Conservation (phyloP, 2,888 invertebrate genomes). For the Heliconius aoede region DNA sequence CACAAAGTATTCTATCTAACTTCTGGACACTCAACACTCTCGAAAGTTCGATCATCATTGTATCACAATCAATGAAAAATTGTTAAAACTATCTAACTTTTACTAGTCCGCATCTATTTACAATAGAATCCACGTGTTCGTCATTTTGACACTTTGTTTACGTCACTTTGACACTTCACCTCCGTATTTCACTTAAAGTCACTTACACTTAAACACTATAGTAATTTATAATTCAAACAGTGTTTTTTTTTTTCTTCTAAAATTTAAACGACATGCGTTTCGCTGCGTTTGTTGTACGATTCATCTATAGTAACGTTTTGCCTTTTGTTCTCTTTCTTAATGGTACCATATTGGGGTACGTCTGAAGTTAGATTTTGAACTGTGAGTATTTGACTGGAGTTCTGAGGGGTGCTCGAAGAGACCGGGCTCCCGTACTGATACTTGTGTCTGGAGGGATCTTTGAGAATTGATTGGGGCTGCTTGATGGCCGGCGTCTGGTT, state of each 20-base stretch:
- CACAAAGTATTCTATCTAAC: slow-evolving; percentile 56
- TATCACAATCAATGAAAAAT: slow-evolving; percentile 77
- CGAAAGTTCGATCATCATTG: slow-evolving; percentile 59
- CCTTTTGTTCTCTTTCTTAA: slow-evolving; percentile 79
- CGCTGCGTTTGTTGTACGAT: slow-evolving; percentile 74
- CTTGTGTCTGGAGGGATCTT: slow-evolving; percentile 85
- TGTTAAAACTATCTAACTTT: slow-evolving; percentile 74
- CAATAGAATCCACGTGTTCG: slow-evolving; percentile 49
- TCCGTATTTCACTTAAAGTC: slow-evolving; percentile 30
- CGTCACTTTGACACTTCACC: slow-evolving; percentile 28
- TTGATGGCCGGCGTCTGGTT: slow-evolving; percentile 74
- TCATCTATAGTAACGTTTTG: slow-evolving; percentile 81
- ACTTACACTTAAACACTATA: slow-evolving; percentile 30
- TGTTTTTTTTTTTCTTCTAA: slow-evolving; percentile 43
- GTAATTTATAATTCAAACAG: slow-evolving; percentile 16
- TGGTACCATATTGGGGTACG: slow-evolving; percentile 81
- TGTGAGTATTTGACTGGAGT: slow-evolving; percentile 83
- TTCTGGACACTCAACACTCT: slow-evolving; percentile 57
- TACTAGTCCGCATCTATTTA: slow-evolving; percentile 69
- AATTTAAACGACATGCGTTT: slow-evolving; percentile 74
- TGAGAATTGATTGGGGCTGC: slow-evolving; percentile 85
- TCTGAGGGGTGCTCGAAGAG: slow-evolving; percentile 75
- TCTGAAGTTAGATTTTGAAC: slow-evolving; percentile 82
- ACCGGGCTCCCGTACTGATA: slow-evolving; percentile 81
- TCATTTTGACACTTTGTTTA: slow-evolving; percentile 17